A percentile compares a stretch with the other conserved stretches of the same genome.
Conservation (phyloP, 2,888 invertebrate genomes). For the Dermolepida albohirtum region DNA sequence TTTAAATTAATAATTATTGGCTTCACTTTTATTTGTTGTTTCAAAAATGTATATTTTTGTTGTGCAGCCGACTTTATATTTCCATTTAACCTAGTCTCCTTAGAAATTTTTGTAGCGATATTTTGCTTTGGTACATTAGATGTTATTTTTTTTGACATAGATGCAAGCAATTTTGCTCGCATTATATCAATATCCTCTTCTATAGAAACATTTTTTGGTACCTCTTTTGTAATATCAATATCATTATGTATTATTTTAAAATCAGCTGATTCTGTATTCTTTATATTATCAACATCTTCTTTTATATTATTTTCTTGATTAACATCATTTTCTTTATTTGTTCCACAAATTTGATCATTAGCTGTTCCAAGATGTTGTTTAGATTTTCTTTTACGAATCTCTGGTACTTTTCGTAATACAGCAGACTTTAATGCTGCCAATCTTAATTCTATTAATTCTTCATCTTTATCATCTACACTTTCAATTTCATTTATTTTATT, state of each 20-base stretch:
- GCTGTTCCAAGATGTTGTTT: conserved; percentile 52
- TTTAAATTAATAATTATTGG: conserved; percentile 62
- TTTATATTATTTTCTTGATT: conserved; percentile 42
- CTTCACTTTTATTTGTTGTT: conserved; percentile 51
- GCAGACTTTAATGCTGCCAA: conserved; percentile 78
- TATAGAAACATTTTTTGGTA: conserved; percentile 61
- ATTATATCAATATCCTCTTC: conserved; percentile 74
- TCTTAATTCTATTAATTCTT: conserved; percentile 73
- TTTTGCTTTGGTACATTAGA: conserved; percentile 48
- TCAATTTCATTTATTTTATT: conserved; percentile 37
- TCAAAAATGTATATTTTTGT: conserved; percentile 42
- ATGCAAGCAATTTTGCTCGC: conserved; percentile 71
- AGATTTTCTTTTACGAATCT: conserved; percentile 66
- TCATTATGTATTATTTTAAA: background rate
- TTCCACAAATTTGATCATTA: conserved; percentile 35
- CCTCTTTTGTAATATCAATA: background rate
- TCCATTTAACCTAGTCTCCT: conserved; percentile 1
- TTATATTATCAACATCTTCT: conserved; percentile 30
- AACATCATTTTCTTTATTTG: conserved; percentile 40
- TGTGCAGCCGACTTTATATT: conserved; percentile 13
- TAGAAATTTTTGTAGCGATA: background rate
- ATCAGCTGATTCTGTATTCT: conserved; percentile 10
- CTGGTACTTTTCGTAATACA: conserved; percentile 73
- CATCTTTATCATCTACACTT: conserved; percentile 52
- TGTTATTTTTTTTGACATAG: conserved; percentile 71